Conservation (phyloP, 2,113 vertebrate species). For the Erythrocercus mccallii region DNA sequence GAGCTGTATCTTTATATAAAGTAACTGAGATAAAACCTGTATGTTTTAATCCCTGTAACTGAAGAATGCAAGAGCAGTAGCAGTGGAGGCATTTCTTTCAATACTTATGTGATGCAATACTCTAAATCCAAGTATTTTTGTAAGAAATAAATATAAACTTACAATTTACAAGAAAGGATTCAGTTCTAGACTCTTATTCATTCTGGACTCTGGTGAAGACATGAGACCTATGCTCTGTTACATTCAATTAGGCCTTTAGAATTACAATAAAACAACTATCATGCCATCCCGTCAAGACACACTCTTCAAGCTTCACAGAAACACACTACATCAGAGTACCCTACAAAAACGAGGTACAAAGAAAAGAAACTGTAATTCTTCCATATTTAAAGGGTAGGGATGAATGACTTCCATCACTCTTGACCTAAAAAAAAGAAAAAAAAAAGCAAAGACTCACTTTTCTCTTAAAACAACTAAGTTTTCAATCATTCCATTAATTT, state of each 20-base stretch:
- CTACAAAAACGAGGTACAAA: not conserved
- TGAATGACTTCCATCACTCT: not conserved
- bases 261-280: not conserved
- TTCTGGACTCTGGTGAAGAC: not conserved
- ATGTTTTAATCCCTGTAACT: not conserved
- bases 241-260: not conserved
- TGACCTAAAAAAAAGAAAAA: not conserved
- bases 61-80: not conserved
- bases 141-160: not conserved
- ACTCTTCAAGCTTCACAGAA: not conserved
- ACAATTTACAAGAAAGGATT: not conserved
- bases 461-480: not conserved
- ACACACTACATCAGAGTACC: not conserved
- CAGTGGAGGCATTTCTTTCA: not conserved
- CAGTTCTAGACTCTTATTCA: not conserved
- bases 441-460: not conserved
- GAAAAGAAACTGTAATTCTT: not conserved
- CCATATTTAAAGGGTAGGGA: not conserved
- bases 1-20: not conserved
- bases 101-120: not conserved
- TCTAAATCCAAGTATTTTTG: not conserved
- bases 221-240: not conserved
- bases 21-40: rapidly evolving
- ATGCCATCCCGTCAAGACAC: not conserved
- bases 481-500: not conserved